These are phyloP conservation scores for Caenorhabditis sp. DNA, from an alignment of 2,888 invertebrate genomes.

Conservation along the genomic window DNA sequence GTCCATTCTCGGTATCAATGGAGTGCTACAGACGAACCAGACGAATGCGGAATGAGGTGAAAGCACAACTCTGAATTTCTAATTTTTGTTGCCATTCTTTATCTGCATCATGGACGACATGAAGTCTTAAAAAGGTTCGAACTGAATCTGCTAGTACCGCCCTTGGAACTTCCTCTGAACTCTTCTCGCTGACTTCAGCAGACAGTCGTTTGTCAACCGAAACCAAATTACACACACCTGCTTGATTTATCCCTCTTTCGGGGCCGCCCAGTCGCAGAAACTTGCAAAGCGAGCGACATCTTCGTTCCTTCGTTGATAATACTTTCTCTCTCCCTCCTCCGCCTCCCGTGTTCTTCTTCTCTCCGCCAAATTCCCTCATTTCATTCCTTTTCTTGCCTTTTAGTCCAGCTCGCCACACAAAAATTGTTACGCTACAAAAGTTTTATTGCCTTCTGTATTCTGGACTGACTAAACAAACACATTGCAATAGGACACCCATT, in stretches of 20 bases:
- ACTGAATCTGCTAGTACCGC: too few relatives aligned
- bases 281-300: slow-evolving; percentile 45
- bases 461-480: slow-evolving; percentile 22
- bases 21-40: too few relatives aligned
- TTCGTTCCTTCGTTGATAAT: slow-evolving; percentile 16
- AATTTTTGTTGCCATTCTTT: too few relatives aligned
- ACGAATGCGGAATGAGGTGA: too few relatives aligned
- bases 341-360: not conserved
- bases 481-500: slow-evolving; percentile 3
- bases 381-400: not conserved
- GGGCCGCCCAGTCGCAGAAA: slow-evolving; percentile 23
- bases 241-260: slow-evolving; percentile 44
- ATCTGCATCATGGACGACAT: too few relatives aligned
- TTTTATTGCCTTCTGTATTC: slow-evolving; percentile 35
- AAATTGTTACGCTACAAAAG: slow-evolving; percentile 45
- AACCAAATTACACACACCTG: slow-evolving; percentile 61
- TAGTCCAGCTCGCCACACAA: slow-evolving; percentile 15
- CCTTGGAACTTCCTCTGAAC: too few relatives aligned
- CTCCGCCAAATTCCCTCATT: not conserved
- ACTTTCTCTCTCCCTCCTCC: slow-evolving; percentile 14
- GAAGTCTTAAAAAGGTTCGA: too few relatives aligned
- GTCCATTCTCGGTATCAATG: too few relatives aligned
- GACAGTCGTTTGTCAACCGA: slow-evolving; percentile 56
- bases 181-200: slow-evolving; percentile 6
- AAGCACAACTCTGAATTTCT: too few relatives aligned